A percentile compares a stretch with the other conserved stretches of the same genome.
phyloP scores from a whole-genome alignment of 2,113 vertebrate genomes.

The Helogale parvula region DNA sequence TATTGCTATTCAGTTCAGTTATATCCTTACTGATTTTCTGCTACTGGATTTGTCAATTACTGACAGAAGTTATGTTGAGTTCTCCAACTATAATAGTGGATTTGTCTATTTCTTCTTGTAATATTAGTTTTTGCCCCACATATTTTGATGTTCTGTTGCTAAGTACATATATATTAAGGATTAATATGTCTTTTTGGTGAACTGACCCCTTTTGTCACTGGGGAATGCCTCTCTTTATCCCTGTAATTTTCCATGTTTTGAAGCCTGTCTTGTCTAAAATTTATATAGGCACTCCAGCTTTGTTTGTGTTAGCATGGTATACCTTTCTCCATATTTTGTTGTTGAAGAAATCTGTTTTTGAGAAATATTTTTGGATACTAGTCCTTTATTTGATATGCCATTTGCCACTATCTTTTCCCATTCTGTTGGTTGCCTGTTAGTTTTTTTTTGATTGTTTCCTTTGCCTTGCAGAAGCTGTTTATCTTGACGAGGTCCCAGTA shows the following conservation, averaged over 20 bases:
- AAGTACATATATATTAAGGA: background rate
- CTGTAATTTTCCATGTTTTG: background rate
- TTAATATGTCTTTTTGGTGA: background rate
- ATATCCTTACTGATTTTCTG: background rate
- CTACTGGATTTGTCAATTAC: background rate
- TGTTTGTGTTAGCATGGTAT: background rate
- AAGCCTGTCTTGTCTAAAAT: background rate
- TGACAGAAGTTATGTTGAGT: background rate
- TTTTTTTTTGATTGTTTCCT: too few species aligned
- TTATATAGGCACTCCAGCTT: background rate
- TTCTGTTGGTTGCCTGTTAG: too few species aligned
- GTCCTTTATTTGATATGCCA: too few species aligned
- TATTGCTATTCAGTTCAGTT: background rate
- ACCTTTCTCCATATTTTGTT: background rate
- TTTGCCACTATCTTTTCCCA: too few species aligned
- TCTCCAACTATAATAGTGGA: background rate
- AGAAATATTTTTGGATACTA: background rate
- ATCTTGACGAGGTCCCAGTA: too few species aligned
- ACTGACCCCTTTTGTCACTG: background rate
- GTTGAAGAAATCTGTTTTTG: background rate
- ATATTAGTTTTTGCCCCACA: background rate
- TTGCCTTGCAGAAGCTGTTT: too few species aligned
- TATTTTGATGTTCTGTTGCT: background rate
- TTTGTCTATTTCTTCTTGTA: background rate
- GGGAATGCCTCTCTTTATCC: background rate